Conservation (phyloP, 1,140 invertebrate genomes). For the Onthophagus taurus region DNA sequence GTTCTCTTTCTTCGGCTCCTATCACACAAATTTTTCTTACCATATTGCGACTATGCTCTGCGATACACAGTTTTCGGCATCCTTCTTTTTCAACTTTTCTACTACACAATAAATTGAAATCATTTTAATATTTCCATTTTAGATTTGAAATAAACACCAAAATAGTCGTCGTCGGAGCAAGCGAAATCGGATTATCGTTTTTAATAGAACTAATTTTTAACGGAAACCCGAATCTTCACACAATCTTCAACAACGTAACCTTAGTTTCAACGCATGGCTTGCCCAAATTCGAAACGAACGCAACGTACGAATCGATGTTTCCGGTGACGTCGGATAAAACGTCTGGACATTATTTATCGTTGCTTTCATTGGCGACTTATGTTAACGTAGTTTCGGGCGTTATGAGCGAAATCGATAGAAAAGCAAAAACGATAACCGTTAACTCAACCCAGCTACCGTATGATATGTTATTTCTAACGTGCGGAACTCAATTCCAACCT, state of each 20-base stretch:
- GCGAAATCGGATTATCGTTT: constrained; percentile 57
- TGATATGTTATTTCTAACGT: constrained; percentile 51
- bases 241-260: constrained; percentile 49
- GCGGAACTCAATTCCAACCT: constrained; percentile 50
- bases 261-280: constrained; percentile 54
- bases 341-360: background rate
- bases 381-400: constrained; percentile 47
- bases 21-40: too few relatives aligned
- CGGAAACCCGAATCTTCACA: constrained; percentile 34
- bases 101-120: too few relatives aligned
- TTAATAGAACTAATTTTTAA: constrained; percentile 54
- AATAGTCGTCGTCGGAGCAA: constrained; percentile 66
- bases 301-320: background rate
- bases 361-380: constrained; percentile 39
- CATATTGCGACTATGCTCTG: too few relatives aligned
- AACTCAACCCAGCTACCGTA: constrained; percentile 44
- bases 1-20: too few relatives aligned
- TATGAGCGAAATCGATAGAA: constrained; percentile 47
- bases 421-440: constrained; percentile 46
- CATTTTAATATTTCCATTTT: too few relatives aligned
- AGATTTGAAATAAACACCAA: constrained; percentile 48
- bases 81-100: too few relatives aligned
- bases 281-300: background rate
- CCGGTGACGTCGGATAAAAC: background rate
- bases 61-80: too few relatives aligned